Evolutionary conservation across 2,113 vertebrate species (phyloP), one percentile per base, ranked within the genome.

Genomic region (Paracanthobrama guichenoti): DNA sequence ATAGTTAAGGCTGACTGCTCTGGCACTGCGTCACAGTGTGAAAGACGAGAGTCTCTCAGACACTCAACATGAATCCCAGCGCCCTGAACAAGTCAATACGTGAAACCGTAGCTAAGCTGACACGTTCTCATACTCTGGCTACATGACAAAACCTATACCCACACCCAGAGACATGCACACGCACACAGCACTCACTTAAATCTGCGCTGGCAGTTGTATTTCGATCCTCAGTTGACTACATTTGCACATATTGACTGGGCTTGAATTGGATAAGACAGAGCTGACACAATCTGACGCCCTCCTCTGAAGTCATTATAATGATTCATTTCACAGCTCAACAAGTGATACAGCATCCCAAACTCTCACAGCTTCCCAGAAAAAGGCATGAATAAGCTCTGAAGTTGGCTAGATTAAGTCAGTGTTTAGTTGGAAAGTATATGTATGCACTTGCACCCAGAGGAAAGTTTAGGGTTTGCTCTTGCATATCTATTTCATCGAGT

Each of bases 1-100:
- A 91, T 60, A 76, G 84, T 13, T 86, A 89, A 85, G 88, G 88
- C 89, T 82, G 88, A 62, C 67, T 73, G 39, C 77, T 85, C 75
- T 87, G 86, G 88, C 90, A 89, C 81, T n/a, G 77, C 59, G 86
- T 83, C 26, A 28, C 66, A 18, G 44, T 22, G n/a, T 1, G 35
- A 87, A 79, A n/a, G 42, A 53, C 13, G 55, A 50, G 44, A 64
- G 42, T 48, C 20, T 50, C 22, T 28, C 72, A 76, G 71, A 77
- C 73, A 44, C n/a, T 79, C 66, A 64, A 62, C 42, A 42, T n/a
- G 81, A 73, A 16, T 83, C 67, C 28, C 35, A 79, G 4, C 35
- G 12, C 11, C 48, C 81, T 79, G 18, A 44, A 24, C 35, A 8
- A 46, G 69, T 81, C 67, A 84, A 57, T 73, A 79, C 66, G 20